Conservation (phyloP, 1,140 invertebrate genomes). For the Chironomus striatipennis region DNA sequence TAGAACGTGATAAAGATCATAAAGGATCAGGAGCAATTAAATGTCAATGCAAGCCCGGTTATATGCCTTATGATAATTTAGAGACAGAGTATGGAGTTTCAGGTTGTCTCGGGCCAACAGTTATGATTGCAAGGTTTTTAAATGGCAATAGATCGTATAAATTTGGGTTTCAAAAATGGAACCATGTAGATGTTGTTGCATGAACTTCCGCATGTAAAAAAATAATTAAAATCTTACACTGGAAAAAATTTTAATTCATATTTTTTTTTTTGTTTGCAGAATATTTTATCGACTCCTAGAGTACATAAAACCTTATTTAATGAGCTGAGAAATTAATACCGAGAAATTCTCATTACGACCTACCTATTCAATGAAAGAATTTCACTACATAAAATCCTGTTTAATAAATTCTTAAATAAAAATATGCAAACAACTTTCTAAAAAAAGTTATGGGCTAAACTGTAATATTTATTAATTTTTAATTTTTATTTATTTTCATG, state of each 20-base stretch:
- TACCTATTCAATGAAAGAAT: neutral
- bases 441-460: neutral
- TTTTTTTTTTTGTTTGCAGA: neutral
- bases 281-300: neutral
- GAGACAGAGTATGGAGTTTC: constrained; percentile 29
- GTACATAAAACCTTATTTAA: neutral
- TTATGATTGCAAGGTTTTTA: constrained; percentile 47
- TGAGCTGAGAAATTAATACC: no score
- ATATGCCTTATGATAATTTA: constrained; percentile 40
- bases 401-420: neutral
- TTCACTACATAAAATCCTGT: neutral
- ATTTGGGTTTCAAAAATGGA: constrained; percentile 23
- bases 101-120: constrained; percentile 43
- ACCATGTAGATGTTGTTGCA: constrained; percentile 20
- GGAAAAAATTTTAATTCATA: no score
- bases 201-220: neutral
- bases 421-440: neutral
- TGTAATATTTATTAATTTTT: neutral
- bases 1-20: constrained; percentile 45
- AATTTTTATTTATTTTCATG: neutral
- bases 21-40: constrained; percentile 41
- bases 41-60: constrained; percentile 65
- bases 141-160: constrained; percentile 35
- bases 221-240: neutral
- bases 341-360: no score